Percentiles rank a stretch among this genome's conserved stretches.
These are phyloP conservation scores for Rhagonycha fulva DNA, from an alignment of 2,888 invertebrate genomes.

Conservation along the genomic window DNA sequence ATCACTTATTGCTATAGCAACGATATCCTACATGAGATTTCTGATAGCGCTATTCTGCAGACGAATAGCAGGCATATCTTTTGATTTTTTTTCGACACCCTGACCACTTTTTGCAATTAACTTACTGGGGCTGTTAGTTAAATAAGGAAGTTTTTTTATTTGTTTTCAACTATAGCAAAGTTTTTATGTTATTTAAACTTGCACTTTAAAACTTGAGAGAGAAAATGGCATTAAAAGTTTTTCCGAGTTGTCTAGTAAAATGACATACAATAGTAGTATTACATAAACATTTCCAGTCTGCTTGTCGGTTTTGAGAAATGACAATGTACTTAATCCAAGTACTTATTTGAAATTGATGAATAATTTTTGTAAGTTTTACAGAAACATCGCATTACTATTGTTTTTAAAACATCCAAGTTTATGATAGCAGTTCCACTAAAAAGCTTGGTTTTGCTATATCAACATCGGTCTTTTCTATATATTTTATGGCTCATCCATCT, in stretches of 20 bases:
- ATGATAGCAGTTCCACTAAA: neutral
- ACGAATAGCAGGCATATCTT: neutral
- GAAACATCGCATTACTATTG: neutral
- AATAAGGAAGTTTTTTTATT: neutral
- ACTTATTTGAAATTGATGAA: neutral
- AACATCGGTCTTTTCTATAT: neutral
- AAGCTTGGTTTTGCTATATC: neutral
- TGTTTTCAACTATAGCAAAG: neutral
- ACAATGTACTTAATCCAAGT: neutral
- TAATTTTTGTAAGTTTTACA: neutral
- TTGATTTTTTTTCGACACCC: neutral
- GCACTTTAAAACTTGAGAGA: neutral
- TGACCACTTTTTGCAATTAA: neutral
- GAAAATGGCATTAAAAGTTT: neutral
- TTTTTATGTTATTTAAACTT: neutral
- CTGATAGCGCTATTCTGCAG: neutral
- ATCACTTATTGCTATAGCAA: neutral
- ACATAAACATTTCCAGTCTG: neutral
- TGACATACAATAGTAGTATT: neutral
- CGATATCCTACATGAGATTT: neutral
- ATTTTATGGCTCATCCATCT: neutral
- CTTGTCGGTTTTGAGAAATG: neutral
- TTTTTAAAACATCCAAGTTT: neutral
- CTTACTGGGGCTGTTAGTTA: neutral
- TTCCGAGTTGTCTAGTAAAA: neutral